Evolutionary conservation across 2,113 vertebrate species (phyloP), one percentile per base, ranked within the genome.

Genomic region (Oreochromis tanganicae): DNA sequence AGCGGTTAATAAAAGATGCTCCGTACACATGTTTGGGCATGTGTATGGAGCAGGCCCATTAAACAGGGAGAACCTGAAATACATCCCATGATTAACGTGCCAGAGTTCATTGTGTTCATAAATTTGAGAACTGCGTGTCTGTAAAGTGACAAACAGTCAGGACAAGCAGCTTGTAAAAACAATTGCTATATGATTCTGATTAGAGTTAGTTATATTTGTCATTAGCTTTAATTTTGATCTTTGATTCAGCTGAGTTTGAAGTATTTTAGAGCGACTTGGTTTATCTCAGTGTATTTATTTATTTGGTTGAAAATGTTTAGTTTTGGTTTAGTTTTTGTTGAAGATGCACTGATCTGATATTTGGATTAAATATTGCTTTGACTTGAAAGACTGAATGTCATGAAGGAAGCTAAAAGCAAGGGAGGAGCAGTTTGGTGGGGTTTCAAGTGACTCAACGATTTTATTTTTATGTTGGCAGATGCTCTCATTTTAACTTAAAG

Each of bases 1-100:
- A 84, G 10, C 3, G 0, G 52, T 52, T 71, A 24, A 83, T 12
- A 5, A 75, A 63, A 27, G 27, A 27, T 27, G 29, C 29, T 29
- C 29, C 29, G 5, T 29, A 29, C 29, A 29, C 29, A 29, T 5
- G 52, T 14, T 11, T 19, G 21, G 36, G 29, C 50, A 13, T 16
- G 17, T 32, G 3, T 66, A 21, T 14, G 66, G 2, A 21, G 4
- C 17, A 13, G 41, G 41, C 21, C 27, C 6, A 68, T 57, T 89
- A 27, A 94, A 93, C 92, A 75, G 85, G 93, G 54, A 86, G 19
- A 95, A 94, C 95, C 87, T 92, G 94, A 93, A 94, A 92, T 83
- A 32, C 87, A 54, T 73, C 36, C 50, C 19, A 48, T 10, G 7
- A 82, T 59, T 80, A 3, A 55, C 43, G 24, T 41, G 43, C 79